Percentiles rank a stretch among this genome's conserved stretches.
These are phyloP conservation scores for Smittia aterrima DNA, from an alignment of 2,888 invertebrate species.

Conservation along the genomic window DNA sequence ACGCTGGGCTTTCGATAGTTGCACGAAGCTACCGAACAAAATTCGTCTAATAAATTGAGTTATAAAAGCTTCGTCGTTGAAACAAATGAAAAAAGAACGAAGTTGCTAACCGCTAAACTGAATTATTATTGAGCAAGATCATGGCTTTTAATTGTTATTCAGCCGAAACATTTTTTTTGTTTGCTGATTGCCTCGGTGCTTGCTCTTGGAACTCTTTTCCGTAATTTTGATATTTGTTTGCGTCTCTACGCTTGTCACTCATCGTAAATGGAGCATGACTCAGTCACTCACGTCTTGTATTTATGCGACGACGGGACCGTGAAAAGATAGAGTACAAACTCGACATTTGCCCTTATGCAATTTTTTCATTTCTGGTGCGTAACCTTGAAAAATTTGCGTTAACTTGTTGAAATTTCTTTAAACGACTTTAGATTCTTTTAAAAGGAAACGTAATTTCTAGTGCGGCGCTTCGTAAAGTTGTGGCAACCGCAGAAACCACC, in stretches of 20 bases:
- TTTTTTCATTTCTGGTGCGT: background rate
- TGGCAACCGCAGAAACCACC: too few species aligned
- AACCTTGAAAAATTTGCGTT: background rate
- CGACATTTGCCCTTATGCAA: background rate
- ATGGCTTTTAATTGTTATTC: constrained; percentile 27
- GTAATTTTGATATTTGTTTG: background rate
- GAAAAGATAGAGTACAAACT: background rate
- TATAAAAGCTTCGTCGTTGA: background rate
- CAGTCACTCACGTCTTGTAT: constrained; percentile 1
- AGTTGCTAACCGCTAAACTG: constrained; percentile 11
- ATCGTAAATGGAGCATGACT: constrained; percentile 24
- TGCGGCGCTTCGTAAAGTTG: too few species aligned
- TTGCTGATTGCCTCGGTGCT: background rate
- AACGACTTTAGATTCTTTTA: too few species aligned
- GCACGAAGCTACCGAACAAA: background rate
- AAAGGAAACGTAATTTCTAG: too few species aligned
- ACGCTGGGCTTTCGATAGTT: background rate
- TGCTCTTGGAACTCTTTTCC: background rate
- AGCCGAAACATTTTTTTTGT: constrained; percentile 6
- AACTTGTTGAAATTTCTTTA: background rate
- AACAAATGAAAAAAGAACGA: background rate
- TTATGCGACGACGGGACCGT: constrained; percentile 24
- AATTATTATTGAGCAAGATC: constrained; percentile 30
- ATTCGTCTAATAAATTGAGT: background rate
- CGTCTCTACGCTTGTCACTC: background rate